phyloP scores from a whole-genome alignment of 2,888 invertebrate species.

The Andrena trimmerana region DNA sequence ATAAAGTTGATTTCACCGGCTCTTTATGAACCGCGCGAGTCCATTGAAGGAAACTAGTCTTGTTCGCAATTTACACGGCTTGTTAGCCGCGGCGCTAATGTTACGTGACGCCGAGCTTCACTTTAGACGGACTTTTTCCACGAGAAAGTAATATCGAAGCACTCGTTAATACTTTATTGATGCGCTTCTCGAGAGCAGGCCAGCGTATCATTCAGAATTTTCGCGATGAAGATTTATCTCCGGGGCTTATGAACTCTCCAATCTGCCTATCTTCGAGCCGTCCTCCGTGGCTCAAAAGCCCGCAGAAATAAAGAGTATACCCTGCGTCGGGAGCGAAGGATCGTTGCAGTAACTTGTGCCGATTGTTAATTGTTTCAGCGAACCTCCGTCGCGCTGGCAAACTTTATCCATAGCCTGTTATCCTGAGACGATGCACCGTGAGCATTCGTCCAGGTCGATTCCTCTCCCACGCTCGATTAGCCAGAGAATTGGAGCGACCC shows the following conservation, averaged over 20 bases:
- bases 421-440: conserved; percentile 7
- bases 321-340: background rate
- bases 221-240: conserved; percentile 57
- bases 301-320: conserved; percentile 4
- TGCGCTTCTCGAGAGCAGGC: conserved; percentile 1
- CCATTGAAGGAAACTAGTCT: conserved; percentile 55
- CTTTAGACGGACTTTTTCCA: background rate
- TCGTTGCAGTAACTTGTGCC: conserved; percentile 32
- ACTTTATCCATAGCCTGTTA: conserved; percentile 54
- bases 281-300: background rate
- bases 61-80: conserved; percentile 55
- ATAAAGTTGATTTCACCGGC: conserved; percentile 60
- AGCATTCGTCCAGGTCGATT: conserved; percentile 14
- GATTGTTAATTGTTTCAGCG: conserved; percentile 46
- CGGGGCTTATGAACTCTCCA: conserved; percentile 10
- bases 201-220: conserved; percentile 34
- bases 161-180: conserved; percentile 68
- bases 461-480: conserved; percentile 38
- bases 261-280: background rate
- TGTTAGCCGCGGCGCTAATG: conserved; percentile 56
- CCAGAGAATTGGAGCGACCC: conserved; percentile 9
- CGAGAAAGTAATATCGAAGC: conserved; percentile 40
- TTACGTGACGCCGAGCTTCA: conserved; percentile 31
- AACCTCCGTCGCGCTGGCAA: conserved; percentile 42
- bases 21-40: conserved; percentile 38